Evolutionary conservation across 2,888 invertebrate species (phyloP).

Genomic region (Ormyrus thymus): DNA sequence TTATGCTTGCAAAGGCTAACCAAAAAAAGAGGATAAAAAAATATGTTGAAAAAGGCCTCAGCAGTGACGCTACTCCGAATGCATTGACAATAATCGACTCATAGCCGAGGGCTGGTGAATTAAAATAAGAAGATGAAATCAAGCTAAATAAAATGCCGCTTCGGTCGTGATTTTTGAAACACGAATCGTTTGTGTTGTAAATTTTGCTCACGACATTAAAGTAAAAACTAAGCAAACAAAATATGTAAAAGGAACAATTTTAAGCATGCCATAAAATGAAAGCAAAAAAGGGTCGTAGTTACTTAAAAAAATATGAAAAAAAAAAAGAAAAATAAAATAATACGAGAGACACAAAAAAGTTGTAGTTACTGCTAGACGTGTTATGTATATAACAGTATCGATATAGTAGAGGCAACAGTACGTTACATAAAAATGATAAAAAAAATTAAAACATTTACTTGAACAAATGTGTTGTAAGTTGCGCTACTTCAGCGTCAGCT

Average conservation of each 20-base stretch:
- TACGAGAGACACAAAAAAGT: constrained; percentile 55
- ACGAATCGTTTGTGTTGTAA: constrained; percentile 43
- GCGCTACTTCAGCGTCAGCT: constrained; percentile 67
- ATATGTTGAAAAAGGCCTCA: constrained; percentile 58
- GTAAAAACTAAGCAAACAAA: constrained; percentile 32
- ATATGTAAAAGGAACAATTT: constrained; percentile 32
- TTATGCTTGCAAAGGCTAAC: constrained; percentile 42
- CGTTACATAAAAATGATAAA: constrained; percentile 60
- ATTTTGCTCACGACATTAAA: constrained; percentile 23
- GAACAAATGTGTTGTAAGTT: constrained; percentile 68
- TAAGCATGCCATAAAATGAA: constrained; percentile 55
- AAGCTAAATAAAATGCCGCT: constrained; percentile 34
- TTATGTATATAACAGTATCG: constrained; percentile 70
- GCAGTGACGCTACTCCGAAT: constrained; percentile 70
- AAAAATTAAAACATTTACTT: constrained; percentile 59
- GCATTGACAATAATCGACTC: constrained; percentile 71
- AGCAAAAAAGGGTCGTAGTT: constrained; percentile 60
- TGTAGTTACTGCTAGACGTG: constrained; percentile 71
- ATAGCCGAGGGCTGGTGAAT: constrained; percentile 51
- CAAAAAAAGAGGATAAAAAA: constrained; percentile 33
- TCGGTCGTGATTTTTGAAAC: constrained; percentile 25
- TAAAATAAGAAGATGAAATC: constrained; percentile 24
- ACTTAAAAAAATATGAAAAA: constrained; percentile 51
- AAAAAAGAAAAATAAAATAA: constrained; percentile 23
- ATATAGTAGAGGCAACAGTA: constrained; percentile 59